A percentile compares a stretch with the other conserved stretches of the same genome.
These are phyloP conservation scores for Pheosia tremula DNA, from an alignment of 2,888 invertebrate genomes.

Conservation along the genomic window DNA sequence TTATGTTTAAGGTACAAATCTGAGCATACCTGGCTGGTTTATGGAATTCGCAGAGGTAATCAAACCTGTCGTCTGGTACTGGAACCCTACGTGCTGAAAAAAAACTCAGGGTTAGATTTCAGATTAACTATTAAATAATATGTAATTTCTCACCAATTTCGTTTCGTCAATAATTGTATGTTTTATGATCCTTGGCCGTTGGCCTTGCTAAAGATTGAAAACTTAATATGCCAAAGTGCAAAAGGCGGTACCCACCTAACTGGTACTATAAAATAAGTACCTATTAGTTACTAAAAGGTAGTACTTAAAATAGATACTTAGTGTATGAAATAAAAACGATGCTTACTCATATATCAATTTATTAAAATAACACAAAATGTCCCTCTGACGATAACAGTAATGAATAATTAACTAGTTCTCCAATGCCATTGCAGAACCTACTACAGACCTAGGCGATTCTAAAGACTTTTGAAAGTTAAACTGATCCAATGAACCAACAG, in stretches of 20 bases:
- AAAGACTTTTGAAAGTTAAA: slow-evolving; percentile 9
- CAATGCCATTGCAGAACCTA: neutral
- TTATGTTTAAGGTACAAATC: neutral
- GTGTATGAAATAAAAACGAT: too few species aligned
- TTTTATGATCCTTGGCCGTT: too few species aligned
- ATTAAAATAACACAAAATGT: neutral
- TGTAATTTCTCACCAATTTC: too few species aligned
- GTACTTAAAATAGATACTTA: too few species aligned
- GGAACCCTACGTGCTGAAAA: slow-evolving; percentile 95
- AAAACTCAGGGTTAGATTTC: slow-evolving; percentile 37
- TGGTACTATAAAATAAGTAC: too few species aligned
- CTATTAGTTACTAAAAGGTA: too few species aligned
- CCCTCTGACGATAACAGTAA: neutral
- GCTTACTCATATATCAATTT: neutral
- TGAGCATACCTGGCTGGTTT: slow-evolving; percentile 95
- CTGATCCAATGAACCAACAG: slow-evolving; percentile 4
- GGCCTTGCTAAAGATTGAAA: too few species aligned
- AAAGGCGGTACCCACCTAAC: too few species aligned
- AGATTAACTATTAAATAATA: neutral
- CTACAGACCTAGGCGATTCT: neutral
- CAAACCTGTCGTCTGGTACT: slow-evolving; percentile 97
- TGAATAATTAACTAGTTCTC: neutral
- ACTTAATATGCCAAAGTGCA: too few species aligned
- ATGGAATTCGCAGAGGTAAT: slow-evolving; percentile 96
- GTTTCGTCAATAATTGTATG: too few species aligned